Base-by-base conservation (phyloP, 2,113 vertebrate species). In the Cacatua alba region DNA sequence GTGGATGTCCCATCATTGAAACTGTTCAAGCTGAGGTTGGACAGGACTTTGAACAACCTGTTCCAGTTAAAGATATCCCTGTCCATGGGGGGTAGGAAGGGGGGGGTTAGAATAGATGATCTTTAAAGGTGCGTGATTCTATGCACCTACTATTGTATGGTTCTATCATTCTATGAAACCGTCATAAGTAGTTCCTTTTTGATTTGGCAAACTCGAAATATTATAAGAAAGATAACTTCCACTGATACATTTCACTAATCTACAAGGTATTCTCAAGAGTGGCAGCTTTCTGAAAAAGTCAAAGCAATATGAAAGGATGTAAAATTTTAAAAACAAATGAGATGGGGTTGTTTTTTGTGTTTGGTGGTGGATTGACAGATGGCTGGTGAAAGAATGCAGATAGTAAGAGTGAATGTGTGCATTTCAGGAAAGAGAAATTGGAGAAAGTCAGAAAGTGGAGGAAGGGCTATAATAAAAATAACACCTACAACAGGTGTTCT, bases 271-370 rank as follows among this genome's bases (percentile, higher is more conserved):
- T 79, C 84, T 75, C 65, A 90, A 85, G 81, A 82, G n/a, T 95
- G 89, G 48, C 69, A 95, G 25, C 35, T 96, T 64, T 94, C 75
- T 83, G 49, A 76, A 87, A 96, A 94, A 93, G 67, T 89, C 52
- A 77, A 90, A 14, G 57, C 18, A 10, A 13, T 82, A 70, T 59
- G 71, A 83, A 90, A 96, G 29, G 28, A 72, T 67, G 55, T 86
- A 80, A 96, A 96, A 93, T 96, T 88, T 92, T 77, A 82, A 92
- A 97, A 96, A 51, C 25, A 89, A 97, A 95, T 91, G 25, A 93
- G 18, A 88, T 79, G 68, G 19, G 7, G 11, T 19, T 31, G 55
- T 96, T 76, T 90, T 78, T 70, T 17, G 21, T 90, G 18, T 82
- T 90, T 92, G 53, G 21, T 92, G 43, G 37, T 43, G 26, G 24